These are phyloP conservation scores for Silvanus unidentatus DNA, from an alignment of 2,888 invertebrate genomes.

Conservation along the genomic window DNA sequence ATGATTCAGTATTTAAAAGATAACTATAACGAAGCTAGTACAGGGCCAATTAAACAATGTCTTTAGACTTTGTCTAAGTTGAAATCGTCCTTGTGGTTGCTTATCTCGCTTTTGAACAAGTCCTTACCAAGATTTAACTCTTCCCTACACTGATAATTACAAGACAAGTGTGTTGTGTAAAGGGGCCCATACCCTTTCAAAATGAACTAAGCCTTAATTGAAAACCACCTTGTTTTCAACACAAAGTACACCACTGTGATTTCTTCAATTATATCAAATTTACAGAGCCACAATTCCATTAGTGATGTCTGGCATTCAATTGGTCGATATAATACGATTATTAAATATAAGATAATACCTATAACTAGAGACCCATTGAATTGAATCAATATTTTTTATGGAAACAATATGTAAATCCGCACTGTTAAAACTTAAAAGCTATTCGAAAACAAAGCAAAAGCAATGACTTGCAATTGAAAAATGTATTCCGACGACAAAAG, in stretches of 20 bases:
- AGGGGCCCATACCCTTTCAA: constrained; percentile 2
- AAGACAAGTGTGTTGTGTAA: constrained; percentile 13
- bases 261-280: constrained; percentile 3
- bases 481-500: no score
- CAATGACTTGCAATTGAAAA: no score
- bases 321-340: no score
- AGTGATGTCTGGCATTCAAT: no score
- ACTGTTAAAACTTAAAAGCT: no score
- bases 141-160: constrained; percentile 18
- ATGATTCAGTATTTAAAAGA: no score
- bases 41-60: constrained; percentile 22
- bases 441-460: no score
- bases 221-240: constrained; percentile 11
- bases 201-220: constrained; percentile 16
- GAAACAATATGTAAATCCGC: no score
- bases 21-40: constrained; percentile 19
- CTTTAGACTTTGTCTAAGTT: constrained; percentile 15
- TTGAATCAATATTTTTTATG: no score
- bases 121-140: constrained; percentile 18
- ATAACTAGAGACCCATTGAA: no score
- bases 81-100: constrained; percentile 16
- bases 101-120: constrained; percentile 22
- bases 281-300: no score
- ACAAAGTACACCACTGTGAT: constrained; percentile 10
- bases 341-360: no score